A percentile compares a stretch with the other conserved stretches of the same genome.
Evolutionary conservation across 2,888 invertebrate genomes (phyloP).

Genomic region (Drosophila demipolita): DNA sequence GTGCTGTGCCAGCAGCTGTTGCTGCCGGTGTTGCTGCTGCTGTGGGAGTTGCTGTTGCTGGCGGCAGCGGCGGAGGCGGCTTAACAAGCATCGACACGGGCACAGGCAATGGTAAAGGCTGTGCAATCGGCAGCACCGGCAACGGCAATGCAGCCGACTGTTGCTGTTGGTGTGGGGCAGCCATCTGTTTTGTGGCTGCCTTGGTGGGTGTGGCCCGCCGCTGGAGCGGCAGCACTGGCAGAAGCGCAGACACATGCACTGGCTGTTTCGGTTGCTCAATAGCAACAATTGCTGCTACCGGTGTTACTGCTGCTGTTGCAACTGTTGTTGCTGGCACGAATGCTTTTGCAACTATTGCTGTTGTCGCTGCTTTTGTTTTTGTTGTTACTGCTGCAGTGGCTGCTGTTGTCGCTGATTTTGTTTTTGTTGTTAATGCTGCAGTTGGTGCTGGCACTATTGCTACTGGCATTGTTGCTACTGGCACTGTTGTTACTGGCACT

Average conservation of each 20-base stretch:
- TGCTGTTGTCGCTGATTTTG: not conserved
- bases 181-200: conserved; percentile 68
- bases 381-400: not conserved
- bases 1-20: not conserved
- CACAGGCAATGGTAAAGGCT: conserved; percentile 17
- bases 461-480: not conserved
- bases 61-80: conserved; percentile 5
- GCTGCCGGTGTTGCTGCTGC: conserved; percentile 15
- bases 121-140: conserved; percentile 7
- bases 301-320: not conserved
- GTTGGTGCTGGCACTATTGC: not conserved
- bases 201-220: conserved; percentile 60
- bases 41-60: conserved; percentile 10
- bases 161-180: conserved; percentile 18
- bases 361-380: not conserved
- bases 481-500: not conserved
- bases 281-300: conserved; percentile 3
- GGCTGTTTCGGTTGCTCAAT: conserved; percentile 8
- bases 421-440: not conserved
- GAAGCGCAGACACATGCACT: conserved; percentile 2
- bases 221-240: conserved; percentile 12
- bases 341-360: not conserved
- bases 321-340: not conserved
- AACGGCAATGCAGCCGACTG: conserved; percentile 18
- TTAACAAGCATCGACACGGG: conserved; percentile 23